Evolutionary conservation across 2,888 invertebrate species (phyloP).

Genomic region (Drosophila antonietae): DNA sequence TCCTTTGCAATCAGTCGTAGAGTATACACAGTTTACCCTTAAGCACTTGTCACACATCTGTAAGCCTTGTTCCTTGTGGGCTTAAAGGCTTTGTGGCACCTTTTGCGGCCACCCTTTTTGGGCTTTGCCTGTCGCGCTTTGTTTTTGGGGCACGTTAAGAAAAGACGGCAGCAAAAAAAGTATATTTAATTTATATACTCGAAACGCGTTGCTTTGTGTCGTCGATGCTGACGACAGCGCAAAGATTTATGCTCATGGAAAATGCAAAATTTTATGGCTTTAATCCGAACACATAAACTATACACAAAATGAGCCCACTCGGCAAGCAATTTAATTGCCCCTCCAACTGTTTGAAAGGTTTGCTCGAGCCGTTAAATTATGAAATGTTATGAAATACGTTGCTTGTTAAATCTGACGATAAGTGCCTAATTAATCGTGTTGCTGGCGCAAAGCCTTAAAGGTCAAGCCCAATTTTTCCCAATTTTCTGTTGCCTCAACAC

Average conservation of each 20-base stretch:
- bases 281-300: slow-evolving; percentile 43
- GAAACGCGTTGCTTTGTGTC: slow-evolving; percentile 35
- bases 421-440: not conserved
- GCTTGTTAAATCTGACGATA: slow-evolving; percentile 47
- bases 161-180: not conserved
- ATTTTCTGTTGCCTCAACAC: slow-evolving; percentile 26
- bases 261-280: slow-evolving; percentile 63
- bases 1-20: slow-evolving; percentile 9
- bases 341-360: slow-evolving; percentile 50
- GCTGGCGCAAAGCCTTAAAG: slow-evolving; percentile 42
- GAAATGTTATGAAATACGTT: slow-evolving; percentile 14
- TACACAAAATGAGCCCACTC: not conserved
- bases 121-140: slow-evolving; percentile 33
- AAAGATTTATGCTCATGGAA: slow-evolving; percentile 62
- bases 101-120: slow-evolving; percentile 41
- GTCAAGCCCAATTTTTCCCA: slow-evolving; percentile 39
- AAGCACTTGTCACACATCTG: slow-evolving; percentile 2
- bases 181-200: slow-evolving; percentile 43
- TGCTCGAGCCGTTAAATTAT: slow-evolving; percentile 60
- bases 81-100: slow-evolving; percentile 71
- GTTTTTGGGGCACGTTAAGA: slow-evolving; percentile 38
- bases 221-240: slow-evolving; percentile 58
- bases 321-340: slow-evolving; percentile 66
- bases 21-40: slow-evolving; percentile 23
- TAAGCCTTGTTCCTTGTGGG: slow-evolving; percentile 15